Conservation (phyloP, 2,113 vertebrate species). For the Thryonomys swinderianus region DNA sequence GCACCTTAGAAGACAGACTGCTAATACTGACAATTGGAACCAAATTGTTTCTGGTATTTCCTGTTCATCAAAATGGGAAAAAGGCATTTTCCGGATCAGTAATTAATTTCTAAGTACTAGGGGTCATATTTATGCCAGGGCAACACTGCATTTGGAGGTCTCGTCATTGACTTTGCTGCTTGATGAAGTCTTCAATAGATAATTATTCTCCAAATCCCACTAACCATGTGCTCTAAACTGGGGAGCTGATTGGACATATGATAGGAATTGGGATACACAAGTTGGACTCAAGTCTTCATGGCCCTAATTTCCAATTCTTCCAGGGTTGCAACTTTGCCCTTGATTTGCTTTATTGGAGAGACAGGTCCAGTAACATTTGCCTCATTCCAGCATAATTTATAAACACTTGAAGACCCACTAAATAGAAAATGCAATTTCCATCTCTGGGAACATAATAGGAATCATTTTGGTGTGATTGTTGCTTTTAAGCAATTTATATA, state of each 20-base stretch:
- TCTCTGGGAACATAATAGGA: not conserved
- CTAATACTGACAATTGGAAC: not conserved
- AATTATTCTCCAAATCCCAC: not conserved
- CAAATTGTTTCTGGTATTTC: slow-evolving; percentile 2
- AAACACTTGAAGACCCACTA: not conserved
- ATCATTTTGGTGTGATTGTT: not conserved
- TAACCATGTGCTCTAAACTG: not conserved
- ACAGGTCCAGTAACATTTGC: not conserved
- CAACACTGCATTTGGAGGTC: not conserved
- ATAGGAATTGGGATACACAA: not conserved
- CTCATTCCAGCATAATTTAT: not conserved
- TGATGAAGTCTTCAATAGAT: not conserved
- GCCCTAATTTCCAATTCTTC: not conserved
- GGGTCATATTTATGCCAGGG: not conserved
- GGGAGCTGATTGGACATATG: not conserved
- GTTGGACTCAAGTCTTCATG: not conserved
- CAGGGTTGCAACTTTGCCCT: not conserved
- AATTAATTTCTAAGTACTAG: not conserved
- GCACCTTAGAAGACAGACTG: not conserved
- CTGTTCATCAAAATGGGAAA: not conserved
- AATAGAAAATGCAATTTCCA: not conserved
- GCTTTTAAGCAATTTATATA: not conserved
- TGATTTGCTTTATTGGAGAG: not conserved
- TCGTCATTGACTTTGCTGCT: not conserved
- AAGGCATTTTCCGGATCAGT: not conserved